These are phyloP conservation scores for Oceanodroma leucorhoa DNA, from an alignment of 2,797 vertebrate genomes.

Conservation along the genomic window DNA sequence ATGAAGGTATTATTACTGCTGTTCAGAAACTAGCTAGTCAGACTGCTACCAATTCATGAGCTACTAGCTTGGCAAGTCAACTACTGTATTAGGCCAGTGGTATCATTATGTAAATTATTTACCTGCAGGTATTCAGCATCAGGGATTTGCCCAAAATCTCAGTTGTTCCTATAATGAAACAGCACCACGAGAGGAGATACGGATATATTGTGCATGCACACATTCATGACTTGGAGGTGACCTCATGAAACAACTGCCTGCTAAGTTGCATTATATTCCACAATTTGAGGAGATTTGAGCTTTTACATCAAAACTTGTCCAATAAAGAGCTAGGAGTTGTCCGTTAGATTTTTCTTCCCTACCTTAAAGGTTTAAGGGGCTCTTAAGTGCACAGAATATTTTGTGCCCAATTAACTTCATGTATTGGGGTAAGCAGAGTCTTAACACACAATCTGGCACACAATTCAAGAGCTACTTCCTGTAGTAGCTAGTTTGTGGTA, in stretches of 20 bases:
- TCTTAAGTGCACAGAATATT: not conserved
- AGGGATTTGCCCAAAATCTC: not conserved
- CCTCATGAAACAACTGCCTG: not conserved
- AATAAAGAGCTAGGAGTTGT: not conserved
- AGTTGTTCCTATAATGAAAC: not conserved
- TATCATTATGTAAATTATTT: not conserved
- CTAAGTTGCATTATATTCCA: not conserved
- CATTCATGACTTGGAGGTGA: not conserved
- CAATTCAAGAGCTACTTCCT: conserved; percentile 40
- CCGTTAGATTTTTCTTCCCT: not conserved
- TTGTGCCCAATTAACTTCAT: not conserved
- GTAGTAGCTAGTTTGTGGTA: conserved; percentile 30
- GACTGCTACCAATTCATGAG: not conserved
- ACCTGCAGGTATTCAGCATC: not conserved
- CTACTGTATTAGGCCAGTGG: not conserved
- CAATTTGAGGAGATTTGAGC: not conserved
- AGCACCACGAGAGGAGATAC: not conserved
- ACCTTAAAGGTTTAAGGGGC: not conserved
- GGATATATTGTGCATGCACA: not conserved
- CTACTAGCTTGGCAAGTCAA: not conserved
- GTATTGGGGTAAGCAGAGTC: not conserved
- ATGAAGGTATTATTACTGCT: not conserved
- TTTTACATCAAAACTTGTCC: not conserved
- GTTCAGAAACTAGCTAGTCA: not conserved
- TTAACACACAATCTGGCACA: conserved; percentile 17